Base-by-base conservation (phyloP, 1,140 invertebrate genomes). In the Battus philenor region DNA sequence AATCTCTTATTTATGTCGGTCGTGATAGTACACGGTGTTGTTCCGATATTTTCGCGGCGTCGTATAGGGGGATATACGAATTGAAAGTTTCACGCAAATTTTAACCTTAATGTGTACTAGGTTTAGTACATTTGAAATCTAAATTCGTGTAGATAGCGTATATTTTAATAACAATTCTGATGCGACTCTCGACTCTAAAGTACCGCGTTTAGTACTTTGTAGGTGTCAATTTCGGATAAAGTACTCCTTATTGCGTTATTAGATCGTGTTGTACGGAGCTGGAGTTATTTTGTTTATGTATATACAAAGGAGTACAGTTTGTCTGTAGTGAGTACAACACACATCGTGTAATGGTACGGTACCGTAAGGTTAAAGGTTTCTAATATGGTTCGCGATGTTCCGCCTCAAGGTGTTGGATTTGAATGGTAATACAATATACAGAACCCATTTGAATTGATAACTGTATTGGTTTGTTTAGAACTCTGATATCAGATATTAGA, bases 1-100 rank as follows among this genome's bases (percentile, higher is more conserved):
- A 65, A 77, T 70, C 72, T 58, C 62, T 77, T 76, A 83, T 83
- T 83, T 83, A 80, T 77, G 75, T 71, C 60, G 54, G 49, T 80
- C 76, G 79, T 80, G 76, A 80, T 73, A 73, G 53, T 59, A 62
- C 58, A 58, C 49, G 63, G 55, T 68, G 69, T 70, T 66, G 53
- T 72, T 73, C 71, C 62, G 53, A 33, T 59, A 54, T 62, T 61
- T 51, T 48, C 52, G 41, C 48, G 47, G 50, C 60, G 72, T 76
- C 74, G 69, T 74, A 72, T 74, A 63, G 66, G 70, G 64, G 68
- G 69, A 71, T 58, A 59, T 55, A 68, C 34, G 44, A 52, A 32
- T 33, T 13, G 46, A 45, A 17, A 2, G 20, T 33, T 26, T 32
- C 9, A 43, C 32, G 13, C 5, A 11, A 58, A 43, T 49, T 49